Evolutionary conservation across 92 coral and sea anemone genomes (phyloP).

Genomic region (Phymanthus crucifer): DNA sequence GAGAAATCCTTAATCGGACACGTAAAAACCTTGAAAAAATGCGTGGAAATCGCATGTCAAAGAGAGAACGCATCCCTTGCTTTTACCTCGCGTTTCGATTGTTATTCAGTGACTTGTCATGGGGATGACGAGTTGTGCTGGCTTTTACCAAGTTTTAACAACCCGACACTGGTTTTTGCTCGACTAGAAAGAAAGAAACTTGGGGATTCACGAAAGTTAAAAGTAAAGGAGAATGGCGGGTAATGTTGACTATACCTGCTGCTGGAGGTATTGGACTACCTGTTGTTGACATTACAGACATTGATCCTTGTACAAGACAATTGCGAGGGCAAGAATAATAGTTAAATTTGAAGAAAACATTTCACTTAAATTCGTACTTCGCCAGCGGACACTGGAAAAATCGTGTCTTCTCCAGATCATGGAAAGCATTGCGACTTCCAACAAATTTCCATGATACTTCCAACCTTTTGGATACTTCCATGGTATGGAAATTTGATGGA

Average conservation of each 20-base stretch:
- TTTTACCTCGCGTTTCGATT: conserved; percentile 37
- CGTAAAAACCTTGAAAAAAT: conserved; percentile 35
- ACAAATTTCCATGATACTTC: too few species aligned
- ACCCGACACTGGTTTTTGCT: conserved; percentile 44
- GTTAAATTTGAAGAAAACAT: too few species aligned
- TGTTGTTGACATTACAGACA: too few species aligned
- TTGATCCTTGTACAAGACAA: too few species aligned
- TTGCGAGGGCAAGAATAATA: too few species aligned
- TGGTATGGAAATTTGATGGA: too few species aligned
- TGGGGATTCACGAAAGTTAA: not conserved
- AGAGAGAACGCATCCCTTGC: conserved; percentile 33
- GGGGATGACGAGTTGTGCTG: conserved; percentile 33
- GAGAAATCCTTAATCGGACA: conserved; percentile 26
- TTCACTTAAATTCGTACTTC: too few species aligned
- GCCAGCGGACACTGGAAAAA: too few species aligned
- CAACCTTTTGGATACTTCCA: too few species aligned
- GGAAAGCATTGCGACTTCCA: too few species aligned
- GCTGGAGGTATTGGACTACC: too few species aligned
- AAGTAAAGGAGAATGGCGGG: not conserved
- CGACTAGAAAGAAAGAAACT: conserved; percentile 28
- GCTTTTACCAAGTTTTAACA: conserved; percentile 26
- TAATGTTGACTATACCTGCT: not conserved
- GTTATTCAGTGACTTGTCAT: conserved; percentile 36
- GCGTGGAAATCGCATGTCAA: conserved; percentile 42
- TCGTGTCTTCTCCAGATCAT: too few species aligned